Base-by-base conservation (phyloP, 1,140 invertebrate genomes). In the Ooceraea biroi region DNA sequence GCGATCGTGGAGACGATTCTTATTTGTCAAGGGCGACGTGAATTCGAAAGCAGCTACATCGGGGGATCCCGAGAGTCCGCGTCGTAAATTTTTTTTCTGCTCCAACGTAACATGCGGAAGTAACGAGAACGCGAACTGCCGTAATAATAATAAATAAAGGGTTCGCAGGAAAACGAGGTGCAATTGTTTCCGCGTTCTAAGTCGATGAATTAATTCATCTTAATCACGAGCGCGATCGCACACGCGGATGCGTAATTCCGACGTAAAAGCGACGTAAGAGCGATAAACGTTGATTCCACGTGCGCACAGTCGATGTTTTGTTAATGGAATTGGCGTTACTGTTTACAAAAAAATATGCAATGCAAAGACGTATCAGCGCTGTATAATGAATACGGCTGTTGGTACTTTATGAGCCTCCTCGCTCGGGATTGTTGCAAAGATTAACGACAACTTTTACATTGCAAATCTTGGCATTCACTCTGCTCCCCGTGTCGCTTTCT, bases 51-150 rank as follows among this genome's bases (percentile, higher is more conserved):
- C 36, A 17, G 17, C 27, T 11, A 72, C 36, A 19, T 44, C 22
- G 2, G 50, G 63, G 50, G 7, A 69, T 55, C 3, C 36, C 74
- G 19, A 1, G 27, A 36, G 27, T 27, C 19, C 12, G 17, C 25
- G 25, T 69, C 36, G 12, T 69, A 71, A 58, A 80, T 7, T 46
- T 80, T 58, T 71, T 71, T 12, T 11, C 25, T 10, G 0, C 14
- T 10, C 14, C 25, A 27, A 17, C 57, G 8, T 74, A 61, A 74
- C 10, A 27, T 44, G 55, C 48, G 76, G 65, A 80, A 80, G 76
- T 55, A 25, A 11, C 44, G n/a, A 50, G 57, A 27, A 30, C 3
- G 10, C 25, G 11, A 19, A 1, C 19, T 19, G 63, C 22, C 25
- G 22, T 52, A 76, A 12, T 11, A 17, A 46, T 8, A 19, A 19